phyloP scores from a whole-genome alignment of 2,888 invertebrate genomes.

The Lasioglossum leucozonium region DNA sequence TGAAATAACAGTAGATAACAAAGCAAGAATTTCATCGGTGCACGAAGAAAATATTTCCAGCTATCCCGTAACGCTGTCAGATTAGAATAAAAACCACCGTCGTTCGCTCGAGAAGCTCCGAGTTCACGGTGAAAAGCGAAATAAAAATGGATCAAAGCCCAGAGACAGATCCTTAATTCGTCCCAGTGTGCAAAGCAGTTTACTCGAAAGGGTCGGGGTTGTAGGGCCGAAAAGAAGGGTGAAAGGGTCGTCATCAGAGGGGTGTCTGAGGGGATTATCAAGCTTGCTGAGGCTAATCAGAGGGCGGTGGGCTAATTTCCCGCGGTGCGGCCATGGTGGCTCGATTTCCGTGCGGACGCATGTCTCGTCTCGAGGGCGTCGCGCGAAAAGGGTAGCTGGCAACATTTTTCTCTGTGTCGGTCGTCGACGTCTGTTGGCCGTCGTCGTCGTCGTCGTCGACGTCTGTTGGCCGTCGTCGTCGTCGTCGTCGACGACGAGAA shows the following conservation, averaged over 20 bases:
- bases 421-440: constrained; percentile 31
- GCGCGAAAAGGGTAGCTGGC: constrained; percentile 29
- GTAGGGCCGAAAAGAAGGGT: neutral
- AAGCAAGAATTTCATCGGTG: no score
- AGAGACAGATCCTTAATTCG: neutral
- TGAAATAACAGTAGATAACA: no score
- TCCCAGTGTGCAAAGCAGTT: neutral
- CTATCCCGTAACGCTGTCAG: no score
- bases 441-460: constrained; percentile 30
- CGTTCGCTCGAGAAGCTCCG: neutral
- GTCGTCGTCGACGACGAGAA: constrained; percentile 35
- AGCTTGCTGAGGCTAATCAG: constrained; percentile 25
- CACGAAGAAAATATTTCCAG: no score
- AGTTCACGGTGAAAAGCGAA: neutral
- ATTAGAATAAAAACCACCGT: neutral
- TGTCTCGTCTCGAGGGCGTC: constrained; percentile 50
- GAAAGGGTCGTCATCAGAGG: neutral
- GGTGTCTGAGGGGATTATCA: neutral
- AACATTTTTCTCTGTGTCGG: constrained; percentile 39
- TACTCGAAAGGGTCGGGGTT: neutral
- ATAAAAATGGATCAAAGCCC: neutral
- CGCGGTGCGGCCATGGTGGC: constrained; percentile 8
- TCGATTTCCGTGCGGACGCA: constrained; percentile 42
- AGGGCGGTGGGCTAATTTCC: constrained; percentile 7
- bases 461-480: constrained; percentile 29